phyloP scores from a whole-genome alignment of 2,797 vertebrate species.

The Pipistrellus pipistrellus region DNA sequence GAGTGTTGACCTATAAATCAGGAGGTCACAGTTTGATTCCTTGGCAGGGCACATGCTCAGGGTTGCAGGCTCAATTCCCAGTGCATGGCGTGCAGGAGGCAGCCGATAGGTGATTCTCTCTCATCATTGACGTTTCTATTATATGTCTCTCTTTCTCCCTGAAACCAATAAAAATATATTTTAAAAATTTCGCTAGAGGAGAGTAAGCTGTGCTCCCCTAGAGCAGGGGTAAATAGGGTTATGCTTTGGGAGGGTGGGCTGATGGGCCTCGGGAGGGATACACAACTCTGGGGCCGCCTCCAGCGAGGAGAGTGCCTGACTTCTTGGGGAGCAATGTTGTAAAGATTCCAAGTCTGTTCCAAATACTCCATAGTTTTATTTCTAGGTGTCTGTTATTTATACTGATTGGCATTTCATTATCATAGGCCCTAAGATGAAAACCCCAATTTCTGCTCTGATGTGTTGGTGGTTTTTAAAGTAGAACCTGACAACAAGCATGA shows the following conservation, averaged over 20 bases:
- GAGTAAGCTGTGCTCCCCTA: background rate
- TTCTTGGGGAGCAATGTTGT: background rate
- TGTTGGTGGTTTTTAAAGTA: background rate
- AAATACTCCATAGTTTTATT: background rate
- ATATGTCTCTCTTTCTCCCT: no score
- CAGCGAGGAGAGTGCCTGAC: background rate
- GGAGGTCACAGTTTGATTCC: no score
- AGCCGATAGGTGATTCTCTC: no score
- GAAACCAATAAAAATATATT: no score
- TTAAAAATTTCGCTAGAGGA: background rate
- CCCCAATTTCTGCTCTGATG: background rate
- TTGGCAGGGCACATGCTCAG: no score
- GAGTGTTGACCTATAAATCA: no score
- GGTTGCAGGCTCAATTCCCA: no score
- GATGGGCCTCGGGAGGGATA: background rate
- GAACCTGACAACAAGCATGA: background rate
- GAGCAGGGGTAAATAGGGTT: background rate
- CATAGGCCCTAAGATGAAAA: background rate
- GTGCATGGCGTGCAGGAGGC: no score
- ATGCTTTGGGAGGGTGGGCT: background rate
- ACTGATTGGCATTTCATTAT: background rate
- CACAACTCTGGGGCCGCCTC: background rate
- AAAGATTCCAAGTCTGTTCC: conserved; percentile 15
- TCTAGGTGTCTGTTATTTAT: conserved; percentile 23
- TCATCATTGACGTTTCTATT: no score